Base-by-base conservation (phyloP, 2,797 vertebrate genomes). In the Hemitrygon akajei region DNA sequence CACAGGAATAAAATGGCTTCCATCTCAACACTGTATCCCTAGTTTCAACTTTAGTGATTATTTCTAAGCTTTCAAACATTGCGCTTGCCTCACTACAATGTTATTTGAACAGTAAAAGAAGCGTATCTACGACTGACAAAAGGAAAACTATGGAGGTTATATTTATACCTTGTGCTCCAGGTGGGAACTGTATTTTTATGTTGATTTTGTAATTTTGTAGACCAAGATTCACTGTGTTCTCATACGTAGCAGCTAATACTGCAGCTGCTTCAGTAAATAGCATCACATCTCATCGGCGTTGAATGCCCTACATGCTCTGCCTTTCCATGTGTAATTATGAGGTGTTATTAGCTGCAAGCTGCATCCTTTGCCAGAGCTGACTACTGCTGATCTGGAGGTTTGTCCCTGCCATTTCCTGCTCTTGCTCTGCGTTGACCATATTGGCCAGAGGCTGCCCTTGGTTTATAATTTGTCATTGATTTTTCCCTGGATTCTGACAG, bases 401-500 rank as follows among this genome's bases (percentile, higher is more conserved):
- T 56, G 60, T 84, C 96, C 96, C 96, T 97, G 96, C 96, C 96
- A 96, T 96, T 97, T 97, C 97, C 97, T 96, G 96, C 96, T 96
- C 96, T 96, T 96, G 96, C 97, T 97, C 96, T 96, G 96, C 96
- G 96, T 96, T 97, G 96, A 97, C 97, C 96, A 96, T 95, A 95
- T 96, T 97, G 97, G 96, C 97, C 97, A 97, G 96, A 96, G 97
- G 97, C 96, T 94, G 96, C 96, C 96, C 95, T 95, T 96, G 96
- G 96, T 97, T 97, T 97, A 97, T 96, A 97, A 97, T 97, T 97
- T 96, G 97, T 96, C 97, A 98, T 98, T 98, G 98, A 98, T 98
- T 99, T 97, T 98, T 98, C 97, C 97, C 97, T 97, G 98, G 98
- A 98, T 98, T 98, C 97, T 98, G 98, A 99, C 98, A 98, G 98